Percentiles rank a stretch among this genome's conserved stretches.
Evolutionary conservation across 2,797 vertebrate species (phyloP).

Genomic region (Ambastaia sidthimunki): DNA sequence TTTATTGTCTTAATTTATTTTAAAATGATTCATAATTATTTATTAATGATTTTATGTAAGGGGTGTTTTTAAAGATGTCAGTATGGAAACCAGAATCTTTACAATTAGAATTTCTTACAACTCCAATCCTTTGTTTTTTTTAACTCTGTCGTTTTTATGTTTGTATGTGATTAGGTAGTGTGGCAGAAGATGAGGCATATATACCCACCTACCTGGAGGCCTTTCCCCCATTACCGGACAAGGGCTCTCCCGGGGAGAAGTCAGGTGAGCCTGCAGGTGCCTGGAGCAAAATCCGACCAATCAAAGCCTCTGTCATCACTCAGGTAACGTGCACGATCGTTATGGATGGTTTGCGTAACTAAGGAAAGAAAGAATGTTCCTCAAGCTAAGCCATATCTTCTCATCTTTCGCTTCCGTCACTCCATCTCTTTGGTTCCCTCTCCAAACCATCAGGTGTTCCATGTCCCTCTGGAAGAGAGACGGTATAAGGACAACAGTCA

Average conservation of each 20-base stretch:
- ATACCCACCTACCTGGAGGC: conserved; percentile 82
- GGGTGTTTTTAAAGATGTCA: too few relatives aligned
- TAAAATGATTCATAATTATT: too few relatives aligned
- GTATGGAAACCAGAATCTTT: not conserved
- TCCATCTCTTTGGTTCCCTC: not conserved
- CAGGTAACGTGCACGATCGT: conserved; percentile 72
- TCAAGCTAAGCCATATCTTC: not conserved
- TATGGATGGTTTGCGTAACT: not conserved
- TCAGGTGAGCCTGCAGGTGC: conserved; percentile 72
- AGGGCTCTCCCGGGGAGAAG: conserved; percentile 77
- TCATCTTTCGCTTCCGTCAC: not conserved
- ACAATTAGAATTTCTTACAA: not conserved
- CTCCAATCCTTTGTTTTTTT: too few relatives aligned
- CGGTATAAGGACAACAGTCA: conserved; percentile 87
- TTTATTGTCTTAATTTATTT: too few relatives aligned
- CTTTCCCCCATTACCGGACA: conserved; percentile 82
- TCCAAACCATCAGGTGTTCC: conserved; percentile 73
- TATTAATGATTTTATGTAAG: too few relatives aligned
- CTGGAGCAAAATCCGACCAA: conserved; percentile 81
- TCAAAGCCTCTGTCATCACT: conserved; percentile 82
- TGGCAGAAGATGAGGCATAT: conserved; percentile 81
- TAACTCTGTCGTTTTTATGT: not conserved
- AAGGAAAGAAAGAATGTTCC: not conserved
- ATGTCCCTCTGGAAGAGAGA: conserved; percentile 84
- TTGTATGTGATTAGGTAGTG: conserved; percentile 70